Base-by-base conservation (phyloP, 2,888 invertebrate species). In the Lasius fuliginosus region DNA sequence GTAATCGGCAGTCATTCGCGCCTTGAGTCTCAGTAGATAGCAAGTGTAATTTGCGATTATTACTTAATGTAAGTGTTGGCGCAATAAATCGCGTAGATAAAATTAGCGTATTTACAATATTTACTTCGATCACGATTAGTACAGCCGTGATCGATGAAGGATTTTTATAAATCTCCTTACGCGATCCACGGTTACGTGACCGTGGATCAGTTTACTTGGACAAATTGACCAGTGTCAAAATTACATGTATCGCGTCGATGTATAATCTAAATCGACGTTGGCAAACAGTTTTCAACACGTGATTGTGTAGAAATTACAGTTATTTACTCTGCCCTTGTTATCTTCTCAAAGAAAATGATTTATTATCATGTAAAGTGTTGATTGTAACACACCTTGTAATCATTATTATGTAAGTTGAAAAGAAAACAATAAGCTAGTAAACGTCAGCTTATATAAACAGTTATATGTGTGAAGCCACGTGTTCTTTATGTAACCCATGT, bases 211-310 rank as follows among this genome's bases (percentile, higher is more conserved):
- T 53, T 8, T 56, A 69, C 15, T 33, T 46, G 46, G 79, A 81
- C 79, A 60, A 74, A 42, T 73, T 60, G 58, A 81, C 79, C 79
- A 81, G 79, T 81, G 79, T 46, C 46, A 62, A 46, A 62, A 53
- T 73, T 79, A 60, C 8, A 40, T 65, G 18, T 23, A 65, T 49
- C 6, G n/a, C 8, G 8, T 73, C 46, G 36, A 71, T 58, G 12
- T 15, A 23, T 23, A 53, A 73, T 58, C 9, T 30, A 69, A 56
- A 30, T 56, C 3, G 23, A 71, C 18, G 9, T 1, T 12, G 27
- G 23, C 56, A 74, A 18, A 9, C 23, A 42, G n/a, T 76, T 67
- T 65, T 42, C 40, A 62, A 68, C 0, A 68, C 0, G 12, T 12
- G 4, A 56, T 33, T 40, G 6, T 30, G 18, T 30, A 56, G 5